Evolutionary conservation across 2,888 invertebrate genomes (phyloP).

Genomic region (Ethmia dodecea): DNA sequence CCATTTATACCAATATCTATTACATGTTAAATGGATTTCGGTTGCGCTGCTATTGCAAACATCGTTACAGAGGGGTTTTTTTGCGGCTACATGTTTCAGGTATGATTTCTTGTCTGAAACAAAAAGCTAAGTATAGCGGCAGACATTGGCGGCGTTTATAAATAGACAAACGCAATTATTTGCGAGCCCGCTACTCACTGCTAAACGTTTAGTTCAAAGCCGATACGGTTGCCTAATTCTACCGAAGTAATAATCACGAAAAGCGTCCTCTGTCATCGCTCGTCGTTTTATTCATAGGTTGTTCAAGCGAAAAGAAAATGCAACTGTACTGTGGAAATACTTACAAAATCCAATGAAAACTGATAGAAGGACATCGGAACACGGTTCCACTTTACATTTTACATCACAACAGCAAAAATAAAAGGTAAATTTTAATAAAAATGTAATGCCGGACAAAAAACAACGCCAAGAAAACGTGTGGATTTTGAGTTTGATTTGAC

Average conservation of each 20-base stretch:
- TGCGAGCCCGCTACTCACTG: too few relatives aligned
- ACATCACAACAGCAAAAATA: slow-evolving; percentile 52
- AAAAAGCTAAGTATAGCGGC: slow-evolving; percentile 15
- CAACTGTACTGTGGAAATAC: slow-evolving; percentile 29
- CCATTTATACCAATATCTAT: slow-evolving; percentile 51
- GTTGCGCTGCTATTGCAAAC: slow-evolving; percentile 47
- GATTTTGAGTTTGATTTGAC: slow-evolving; percentile 52
- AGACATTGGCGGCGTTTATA: neutral
- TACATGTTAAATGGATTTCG: slow-evolving; percentile 47
- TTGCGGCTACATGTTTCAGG: slow-evolving; percentile 55
- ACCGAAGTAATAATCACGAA: too few relatives aligned
- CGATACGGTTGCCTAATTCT: too few relatives aligned
- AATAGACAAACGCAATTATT: too few relatives aligned
- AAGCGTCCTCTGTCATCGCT: slow-evolving; percentile 26
- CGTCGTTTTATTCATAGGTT: slow-evolving; percentile 46
- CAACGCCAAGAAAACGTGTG: slow-evolving; percentile 76
- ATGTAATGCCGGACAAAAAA: slow-evolving; percentile 68
- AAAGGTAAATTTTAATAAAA: slow-evolving; percentile 54
- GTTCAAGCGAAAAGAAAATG: slow-evolving; percentile 24
- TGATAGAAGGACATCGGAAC: slow-evolving; percentile 42
- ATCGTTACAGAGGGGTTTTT: slow-evolving; percentile 37
- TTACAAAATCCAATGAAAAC: slow-evolving; percentile 49
- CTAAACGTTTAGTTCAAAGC: too few relatives aligned
- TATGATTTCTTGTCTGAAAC: slow-evolving; percentile 36
- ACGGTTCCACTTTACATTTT: slow-evolving; percentile 56